Evolutionary conservation across 2,797 vertebrate genomes (phyloP).

Genomic region (Lacerta viridis): DNA sequence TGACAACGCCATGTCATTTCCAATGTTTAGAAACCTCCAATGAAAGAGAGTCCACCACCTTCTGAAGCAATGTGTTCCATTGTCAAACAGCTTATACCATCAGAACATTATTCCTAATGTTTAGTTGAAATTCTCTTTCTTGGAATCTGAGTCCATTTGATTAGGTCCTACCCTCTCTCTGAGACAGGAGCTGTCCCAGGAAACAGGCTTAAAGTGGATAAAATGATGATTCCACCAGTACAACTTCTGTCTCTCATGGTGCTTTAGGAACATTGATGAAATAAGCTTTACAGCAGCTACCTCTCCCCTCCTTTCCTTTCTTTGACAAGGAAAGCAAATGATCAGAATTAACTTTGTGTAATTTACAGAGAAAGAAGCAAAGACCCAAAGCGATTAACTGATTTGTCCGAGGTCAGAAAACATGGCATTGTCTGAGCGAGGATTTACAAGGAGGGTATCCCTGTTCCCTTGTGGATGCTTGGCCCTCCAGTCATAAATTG

Average conservation of each 20-base stretch:
- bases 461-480: not conserved
- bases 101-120: no score
- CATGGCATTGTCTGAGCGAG: not conserved
- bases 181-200: not conserved
- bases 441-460: not conserved
- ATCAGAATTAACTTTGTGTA: not conserved
- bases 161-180: no score
- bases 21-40: not conserved
- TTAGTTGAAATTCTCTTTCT: not conserved
- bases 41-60: not conserved
- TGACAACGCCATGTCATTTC: no score
- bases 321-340: not conserved
- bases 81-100: no score
- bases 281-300: not conserved
- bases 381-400: not conserved
- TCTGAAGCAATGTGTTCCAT: not conserved
- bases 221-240: not conserved
- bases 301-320: not conserved
- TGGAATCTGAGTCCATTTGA: not conserved
- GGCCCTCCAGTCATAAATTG: not conserved
- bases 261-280: constrained; percentile 25
- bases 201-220: not conserved
- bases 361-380: constrained; percentile 7
- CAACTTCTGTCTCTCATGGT: constrained; percentile 1
- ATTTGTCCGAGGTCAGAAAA: constrained; percentile 35